Evolutionary conservation across 2,113 vertebrate genomes (phyloP).

Genomic region (Rana temporaria): DNA sequence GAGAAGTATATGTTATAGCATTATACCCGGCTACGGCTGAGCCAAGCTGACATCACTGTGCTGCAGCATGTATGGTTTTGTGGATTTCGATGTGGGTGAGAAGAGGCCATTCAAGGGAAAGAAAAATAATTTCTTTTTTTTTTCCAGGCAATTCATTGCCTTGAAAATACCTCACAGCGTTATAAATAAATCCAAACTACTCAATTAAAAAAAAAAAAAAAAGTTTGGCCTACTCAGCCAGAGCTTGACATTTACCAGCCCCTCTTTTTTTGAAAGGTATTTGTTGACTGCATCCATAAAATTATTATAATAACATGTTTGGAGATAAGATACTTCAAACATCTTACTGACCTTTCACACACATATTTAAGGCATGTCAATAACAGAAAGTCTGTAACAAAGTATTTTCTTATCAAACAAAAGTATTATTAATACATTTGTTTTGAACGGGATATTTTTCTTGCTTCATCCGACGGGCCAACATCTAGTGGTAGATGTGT

Average conservation of each 20-base stretch:
- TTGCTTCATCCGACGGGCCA: neutral
- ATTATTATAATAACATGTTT: slow-evolving; percentile 32
- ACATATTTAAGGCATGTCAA: slow-evolving; percentile 1
- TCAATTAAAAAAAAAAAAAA: slow-evolving; percentile 42
- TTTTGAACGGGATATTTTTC: neutral
- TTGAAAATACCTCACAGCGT: slow-evolving; percentile 62
- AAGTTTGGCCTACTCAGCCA: slow-evolving; percentile 59
- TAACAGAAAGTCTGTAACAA: neutral
- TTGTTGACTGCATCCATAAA: slow-evolving; percentile 39
- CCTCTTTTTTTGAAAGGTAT: slow-evolving; percentile 44
- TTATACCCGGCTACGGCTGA: slow-evolving; percentile 47
- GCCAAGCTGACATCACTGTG: slow-evolving; percentile 74
- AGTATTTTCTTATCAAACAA: slow-evolving; percentile 20
- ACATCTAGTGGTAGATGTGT: too few species aligned
- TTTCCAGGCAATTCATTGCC: slow-evolving; percentile 59
- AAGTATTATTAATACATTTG: neutral
- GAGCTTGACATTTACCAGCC: slow-evolving; percentile 62
- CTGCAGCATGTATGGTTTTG: slow-evolving; percentile 70
- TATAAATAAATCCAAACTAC: slow-evolving; percentile 68
- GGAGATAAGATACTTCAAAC: slow-evolving; percentile 39
- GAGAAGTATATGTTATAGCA: slow-evolving; percentile 20
- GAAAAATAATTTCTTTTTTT: slow-evolving; percentile 65
- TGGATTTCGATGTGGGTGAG: slow-evolving; percentile 70
- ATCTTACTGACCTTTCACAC: neutral
- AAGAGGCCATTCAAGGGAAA: slow-evolving; percentile 70